These are phyloP conservation scores for Eupelmus urozonus DNA, from an alignment of 2,888 invertebrate genomes.

Conservation along the genomic window DNA sequence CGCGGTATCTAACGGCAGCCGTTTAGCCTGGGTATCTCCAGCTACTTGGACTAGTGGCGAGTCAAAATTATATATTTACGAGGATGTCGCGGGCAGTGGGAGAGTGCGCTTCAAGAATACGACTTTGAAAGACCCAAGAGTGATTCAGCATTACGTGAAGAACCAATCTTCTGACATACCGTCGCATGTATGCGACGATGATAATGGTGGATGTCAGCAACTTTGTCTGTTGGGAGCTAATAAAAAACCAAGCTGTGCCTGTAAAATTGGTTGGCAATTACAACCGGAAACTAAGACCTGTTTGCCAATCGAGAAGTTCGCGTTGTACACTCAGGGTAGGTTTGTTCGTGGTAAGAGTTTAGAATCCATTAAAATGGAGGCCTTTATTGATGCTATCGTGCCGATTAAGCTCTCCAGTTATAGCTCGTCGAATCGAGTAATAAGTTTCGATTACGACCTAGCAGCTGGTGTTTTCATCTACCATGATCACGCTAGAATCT, in stretches of 20 bases:
- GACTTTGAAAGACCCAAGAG: no score
- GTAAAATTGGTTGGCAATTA: constrained; percentile 38
- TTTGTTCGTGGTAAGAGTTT: constrained; percentile 33
- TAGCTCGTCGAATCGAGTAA: background rate
- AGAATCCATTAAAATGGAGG: background rate
- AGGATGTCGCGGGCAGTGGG: no score
- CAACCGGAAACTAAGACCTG: constrained; percentile 9
- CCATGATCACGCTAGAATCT: constrained; percentile 32
- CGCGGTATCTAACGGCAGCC: no score
- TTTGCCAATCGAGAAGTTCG: constrained; percentile 15
- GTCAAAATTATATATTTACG: no score
- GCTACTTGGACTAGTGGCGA: no score
- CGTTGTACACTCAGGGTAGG: constrained; percentile 18
- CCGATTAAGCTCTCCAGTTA: constrained; percentile 8
- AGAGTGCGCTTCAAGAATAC: no score
- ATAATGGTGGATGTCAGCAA: constrained; percentile 45
- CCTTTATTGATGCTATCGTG: constrained; percentile 39
- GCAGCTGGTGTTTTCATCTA: background rate
- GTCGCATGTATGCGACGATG: background rate
- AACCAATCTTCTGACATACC: no score
- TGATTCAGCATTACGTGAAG: no score
- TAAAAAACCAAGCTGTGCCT: constrained; percentile 24
- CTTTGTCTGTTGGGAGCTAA: constrained; percentile 23
- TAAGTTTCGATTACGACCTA: constrained; percentile 47
- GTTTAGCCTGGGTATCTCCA: no score